phyloP scores from a whole-genome alignment of 2,888 invertebrate species.

The Alviniconcha strummeri region DNA sequence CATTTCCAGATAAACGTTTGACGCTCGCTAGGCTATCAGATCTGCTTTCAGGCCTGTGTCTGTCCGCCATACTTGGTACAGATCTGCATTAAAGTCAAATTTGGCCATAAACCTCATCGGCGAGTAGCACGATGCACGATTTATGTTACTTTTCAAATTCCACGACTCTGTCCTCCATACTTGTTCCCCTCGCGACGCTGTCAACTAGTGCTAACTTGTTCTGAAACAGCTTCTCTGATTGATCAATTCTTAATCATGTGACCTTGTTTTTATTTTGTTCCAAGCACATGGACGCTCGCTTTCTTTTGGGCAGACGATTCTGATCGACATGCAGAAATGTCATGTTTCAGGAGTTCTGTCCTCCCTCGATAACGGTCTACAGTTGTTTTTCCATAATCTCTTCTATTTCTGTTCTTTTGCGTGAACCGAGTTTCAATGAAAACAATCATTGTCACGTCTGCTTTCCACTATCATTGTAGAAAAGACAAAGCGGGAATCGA shows the following conservation, averaged over 20 bases:
- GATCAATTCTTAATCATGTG: conserved; percentile 9
- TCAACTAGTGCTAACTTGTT: conserved; percentile 33
- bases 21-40: conserved; percentile 10
- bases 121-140: background rate
- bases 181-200: conserved; percentile 33
- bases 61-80: conserved; percentile 26
- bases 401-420: background rate
- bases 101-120: background rate
- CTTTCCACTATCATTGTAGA: too few relatives aligned
- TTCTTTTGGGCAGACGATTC: background rate
- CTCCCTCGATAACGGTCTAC: background rate
- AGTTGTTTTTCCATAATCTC: background rate
- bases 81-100: too few relatives aligned
- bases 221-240: conserved; percentile 26
- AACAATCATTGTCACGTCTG: too few relatives aligned
- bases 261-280: background rate
- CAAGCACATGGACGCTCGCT: conserved; percentile 2
- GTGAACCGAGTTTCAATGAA: background rate
- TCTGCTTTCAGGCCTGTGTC: conserved; percentile 20
- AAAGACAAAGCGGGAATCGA: too few relatives aligned
- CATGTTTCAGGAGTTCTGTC: background rate
- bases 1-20: conserved; percentile 20
- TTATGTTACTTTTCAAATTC: conserved; percentile 18
- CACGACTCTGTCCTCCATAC: conserved; percentile 15
- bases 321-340: background rate